Evolutionary conservation across 2,888 invertebrate species (phyloP), one percentile per base, ranked within the genome.

Genomic region (Tachina grossa): DNA sequence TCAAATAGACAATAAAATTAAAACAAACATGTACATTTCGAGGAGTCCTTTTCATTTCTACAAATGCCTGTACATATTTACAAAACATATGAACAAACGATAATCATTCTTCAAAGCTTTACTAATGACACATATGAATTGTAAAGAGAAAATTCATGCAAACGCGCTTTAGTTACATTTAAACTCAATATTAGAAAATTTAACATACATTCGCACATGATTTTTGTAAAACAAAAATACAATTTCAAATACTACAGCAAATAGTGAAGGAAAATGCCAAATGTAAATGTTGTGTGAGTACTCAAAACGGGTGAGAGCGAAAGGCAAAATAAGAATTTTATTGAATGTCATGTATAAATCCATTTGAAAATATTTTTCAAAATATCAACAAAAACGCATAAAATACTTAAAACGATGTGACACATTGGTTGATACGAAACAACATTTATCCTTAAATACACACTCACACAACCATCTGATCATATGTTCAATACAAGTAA

Each of bases 371-470:
- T 82, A 55, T 69, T 57, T 79, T 86, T 74, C 22, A 84, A 86
- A 86, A 80, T 83, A 83, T 81, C 76, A 80, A 78, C 77, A 83
- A 75, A 83, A 86, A 77, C 83, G 80, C 81, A 61, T 83, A 76
- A 83, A 83, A 83, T 86, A 77, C 83, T 83, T 83, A 83, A 85
- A 83, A 65, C 81, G 85, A 83, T 85, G 76, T 85, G 85, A 85
- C 82, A 85, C 83, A 83, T 85, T 75, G 85, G 78, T 79, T 79
- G 78, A 78, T 79, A 71, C 85, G 16, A 78, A 82, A 78, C 79
- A 85, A 71, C 59, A 68, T 53, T 76, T 82, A 79, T 75, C 82
- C 82, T 74, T 51, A 47, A 47, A 51, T 10, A 47, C 43, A 41
- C 49, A 65, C 53, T 49, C 19, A 47, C 45, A 41, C 51, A 78